Evolutionary conservation across 2,113 vertebrate genomes (phyloP).

Genomic region (Corythaixoides concolor): DNA sequence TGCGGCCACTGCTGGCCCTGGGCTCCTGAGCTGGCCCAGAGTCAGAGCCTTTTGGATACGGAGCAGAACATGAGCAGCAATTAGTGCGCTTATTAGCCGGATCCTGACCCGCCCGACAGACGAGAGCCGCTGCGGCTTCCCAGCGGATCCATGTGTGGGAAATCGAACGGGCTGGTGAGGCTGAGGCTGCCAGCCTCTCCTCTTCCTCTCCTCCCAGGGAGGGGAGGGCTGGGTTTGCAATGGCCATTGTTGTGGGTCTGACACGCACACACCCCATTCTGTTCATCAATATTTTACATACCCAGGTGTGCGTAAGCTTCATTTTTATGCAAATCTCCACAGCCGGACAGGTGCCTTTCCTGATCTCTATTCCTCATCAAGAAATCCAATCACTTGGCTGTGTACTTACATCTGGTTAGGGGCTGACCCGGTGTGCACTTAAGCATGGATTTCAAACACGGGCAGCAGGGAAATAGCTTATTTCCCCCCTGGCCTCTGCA

Average conservation of each 20-base stretch:
- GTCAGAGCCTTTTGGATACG: background rate
- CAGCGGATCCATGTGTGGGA: background rate
- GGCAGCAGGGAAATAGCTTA: conserved; percentile 50
- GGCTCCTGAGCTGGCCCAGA: fast-evolving
- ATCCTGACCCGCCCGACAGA: background rate
- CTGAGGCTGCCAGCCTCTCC: background rate
- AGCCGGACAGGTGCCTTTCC: conserved; percentile 61
- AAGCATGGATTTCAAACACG: conserved; percentile 65
- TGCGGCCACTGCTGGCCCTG: no score
- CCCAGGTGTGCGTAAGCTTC: conserved; percentile 14
- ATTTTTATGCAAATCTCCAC: conserved; percentile 67
- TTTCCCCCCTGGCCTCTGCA: conserved; percentile 43
- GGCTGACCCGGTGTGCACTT: conserved; percentile 69
- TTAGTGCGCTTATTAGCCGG: background rate
- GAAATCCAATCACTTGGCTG: conserved; percentile 73
- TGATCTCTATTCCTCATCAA: conserved; percentile 63
- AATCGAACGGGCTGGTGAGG: background rate
- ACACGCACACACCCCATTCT: fast-evolving
- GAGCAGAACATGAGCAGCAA: background rate
- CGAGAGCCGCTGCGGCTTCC: background rate
- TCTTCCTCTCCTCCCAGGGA: background rate
- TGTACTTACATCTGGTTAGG: conserved; percentile 72
- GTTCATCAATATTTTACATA: conserved; percentile 5
- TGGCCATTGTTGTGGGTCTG: background rate
- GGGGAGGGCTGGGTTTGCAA: background rate